Conservation (phyloP, 2,888 invertebrate species). For the Pharmacophagus antenor region DNA sequence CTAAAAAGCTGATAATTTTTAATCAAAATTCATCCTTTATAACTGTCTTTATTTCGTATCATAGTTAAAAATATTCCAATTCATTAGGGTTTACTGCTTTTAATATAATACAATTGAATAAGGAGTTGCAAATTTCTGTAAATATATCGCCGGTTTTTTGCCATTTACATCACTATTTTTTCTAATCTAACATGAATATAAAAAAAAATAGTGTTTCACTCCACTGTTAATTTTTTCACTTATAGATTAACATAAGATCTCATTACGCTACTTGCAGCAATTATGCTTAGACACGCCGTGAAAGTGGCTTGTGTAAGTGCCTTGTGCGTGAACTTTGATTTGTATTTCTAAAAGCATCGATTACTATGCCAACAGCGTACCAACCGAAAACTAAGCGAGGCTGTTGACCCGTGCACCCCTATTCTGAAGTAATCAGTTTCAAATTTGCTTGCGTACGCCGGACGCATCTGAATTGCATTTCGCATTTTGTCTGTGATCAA, state of each 20-base stretch:
- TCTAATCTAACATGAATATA: too few species aligned
- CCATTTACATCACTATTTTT: too few species aligned
- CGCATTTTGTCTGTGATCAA: slow-evolving; percentile 18
- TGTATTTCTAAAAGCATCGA: slow-evolving; percentile 46
- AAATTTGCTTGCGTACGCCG: slow-evolving; percentile 31
- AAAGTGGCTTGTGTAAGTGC: slow-evolving; percentile 33
- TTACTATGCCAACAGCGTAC: slow-evolving; percentile 49
- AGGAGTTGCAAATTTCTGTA: too few species aligned
- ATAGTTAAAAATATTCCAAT: too few species aligned
- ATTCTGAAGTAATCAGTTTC: slow-evolving; percentile 45
- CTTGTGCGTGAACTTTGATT: slow-evolving; percentile 38
- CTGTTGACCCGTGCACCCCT: slow-evolving; percentile 54
- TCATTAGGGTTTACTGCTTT: too few species aligned
- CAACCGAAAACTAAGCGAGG: slow-evolving; percentile 47
- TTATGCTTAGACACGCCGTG: slow-evolving; percentile 24
- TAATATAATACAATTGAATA: too few species aligned
- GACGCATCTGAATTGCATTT: slow-evolving; percentile 29
- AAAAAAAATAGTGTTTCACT: too few species aligned
- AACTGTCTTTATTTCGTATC: too few species aligned
- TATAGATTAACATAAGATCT: neutral
- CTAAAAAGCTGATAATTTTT: too few species aligned
- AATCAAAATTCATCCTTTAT: too few species aligned
- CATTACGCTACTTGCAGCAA: neutral
- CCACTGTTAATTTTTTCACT: too few species aligned
- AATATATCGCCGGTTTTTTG: too few species aligned